Percentiles rank a stretch among this genome's conserved stretches.
Evolutionary conservation across 2,113 vertebrate species (phyloP).

Genomic region (Platysternon megacephalum): DNA sequence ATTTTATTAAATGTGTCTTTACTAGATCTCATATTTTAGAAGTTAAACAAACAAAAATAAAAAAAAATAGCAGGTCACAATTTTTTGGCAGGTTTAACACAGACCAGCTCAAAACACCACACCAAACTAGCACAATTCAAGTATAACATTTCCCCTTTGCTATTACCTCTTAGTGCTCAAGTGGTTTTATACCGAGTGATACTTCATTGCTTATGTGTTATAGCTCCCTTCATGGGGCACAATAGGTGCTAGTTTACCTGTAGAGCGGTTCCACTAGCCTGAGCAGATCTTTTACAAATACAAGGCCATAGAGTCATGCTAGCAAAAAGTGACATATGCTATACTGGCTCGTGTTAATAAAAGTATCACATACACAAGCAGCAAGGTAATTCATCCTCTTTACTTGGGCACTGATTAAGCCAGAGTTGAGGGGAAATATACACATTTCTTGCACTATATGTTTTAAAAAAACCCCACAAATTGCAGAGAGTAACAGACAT

Average conservation of each 20-base stretch:
- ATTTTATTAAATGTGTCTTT: too few relatives aligned
- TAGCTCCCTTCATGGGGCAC: background rate
- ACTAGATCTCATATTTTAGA: background rate
- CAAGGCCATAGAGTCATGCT: background rate
- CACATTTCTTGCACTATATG: background rate
- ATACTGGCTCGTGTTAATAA: background rate
- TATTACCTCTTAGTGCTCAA: background rate
- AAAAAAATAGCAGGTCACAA: background rate
- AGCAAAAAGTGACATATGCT: background rate
- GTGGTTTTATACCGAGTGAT: background rate
- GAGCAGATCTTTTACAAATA: background rate
- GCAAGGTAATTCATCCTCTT: background rate
- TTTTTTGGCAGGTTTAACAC: conserved; percentile 13
- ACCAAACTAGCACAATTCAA: background rate
- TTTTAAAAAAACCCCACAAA: background rate
- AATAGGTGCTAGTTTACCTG: background rate
- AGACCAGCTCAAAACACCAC: background rate
- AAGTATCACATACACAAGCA: background rate
- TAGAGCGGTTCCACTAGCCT: accelerated
- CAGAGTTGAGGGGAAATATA: background rate
- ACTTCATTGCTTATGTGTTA: background rate
- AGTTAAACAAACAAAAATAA: background rate
- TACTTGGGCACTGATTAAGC: background rate
- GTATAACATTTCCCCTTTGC: background rate
- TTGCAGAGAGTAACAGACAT: background rate